These are phyloP conservation scores for Leptinotarsa undecemlineata DNA, from an alignment of 1,140 invertebrate genomes.

Conservation along the genomic window DNA sequence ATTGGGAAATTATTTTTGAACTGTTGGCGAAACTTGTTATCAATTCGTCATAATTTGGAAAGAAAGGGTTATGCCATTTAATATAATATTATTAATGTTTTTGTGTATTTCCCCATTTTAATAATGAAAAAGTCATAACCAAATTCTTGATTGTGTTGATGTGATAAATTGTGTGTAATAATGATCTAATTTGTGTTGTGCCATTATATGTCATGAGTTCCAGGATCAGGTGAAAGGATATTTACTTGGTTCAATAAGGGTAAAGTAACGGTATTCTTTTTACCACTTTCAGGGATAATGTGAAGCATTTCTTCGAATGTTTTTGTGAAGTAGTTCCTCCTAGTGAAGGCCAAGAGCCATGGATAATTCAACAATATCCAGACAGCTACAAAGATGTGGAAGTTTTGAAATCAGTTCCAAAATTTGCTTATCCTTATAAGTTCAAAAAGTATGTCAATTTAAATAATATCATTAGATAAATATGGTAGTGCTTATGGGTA, in stretches of 20 bases:
- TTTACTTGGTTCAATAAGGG: not conserved
- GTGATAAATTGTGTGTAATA: not conserved
- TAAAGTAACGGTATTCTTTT: slow-evolving; percentile 3
- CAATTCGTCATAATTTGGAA: no score
- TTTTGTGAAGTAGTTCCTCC: slow-evolving; percentile 80
- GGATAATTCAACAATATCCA: slow-evolving; percentile 79
- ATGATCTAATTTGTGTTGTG: slow-evolving; percentile 9
- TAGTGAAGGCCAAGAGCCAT: slow-evolving; percentile 64
- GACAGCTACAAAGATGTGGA: slow-evolving; percentile 74
- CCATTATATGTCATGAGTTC: slow-evolving; percentile 31
- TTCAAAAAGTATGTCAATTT: slow-evolving; percentile 70
- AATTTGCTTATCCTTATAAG: slow-evolving; percentile 85
- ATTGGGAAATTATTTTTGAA: no score
- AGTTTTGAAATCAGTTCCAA: slow-evolving; percentile 77
- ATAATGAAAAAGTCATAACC: not conserved
- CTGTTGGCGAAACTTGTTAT: no score
- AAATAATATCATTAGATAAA: slow-evolving; percentile 16
- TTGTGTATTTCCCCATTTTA: not conserved
- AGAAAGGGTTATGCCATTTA: no score
- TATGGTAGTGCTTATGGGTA: no score
- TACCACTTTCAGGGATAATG: slow-evolving; percentile 67
- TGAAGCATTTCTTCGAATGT: slow-evolving; percentile 79
- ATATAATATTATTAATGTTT: not conserved
- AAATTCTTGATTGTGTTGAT: not conserved
- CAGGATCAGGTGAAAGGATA: slow-evolving; percentile 33